phyloP scores from a whole-genome alignment of 37 sponge, comb jelly and placozoan species.

The Cliona cf. orientalis region DNA sequence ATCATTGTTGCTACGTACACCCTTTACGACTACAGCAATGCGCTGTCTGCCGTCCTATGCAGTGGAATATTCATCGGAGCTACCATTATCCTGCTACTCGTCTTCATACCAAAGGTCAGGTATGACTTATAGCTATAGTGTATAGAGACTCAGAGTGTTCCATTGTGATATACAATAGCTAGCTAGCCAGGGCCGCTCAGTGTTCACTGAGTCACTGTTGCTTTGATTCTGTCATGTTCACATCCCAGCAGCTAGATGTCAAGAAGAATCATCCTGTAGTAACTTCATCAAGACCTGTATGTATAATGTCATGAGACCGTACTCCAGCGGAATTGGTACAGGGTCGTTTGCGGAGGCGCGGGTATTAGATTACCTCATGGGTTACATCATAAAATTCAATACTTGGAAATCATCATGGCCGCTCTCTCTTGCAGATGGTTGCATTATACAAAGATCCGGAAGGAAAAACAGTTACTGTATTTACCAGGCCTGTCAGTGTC shows the following conservation, averaged over 20 bases:
- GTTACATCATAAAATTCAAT: too few relatives aligned
- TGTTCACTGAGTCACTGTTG: not conserved
- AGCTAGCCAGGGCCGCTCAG: not conserved
- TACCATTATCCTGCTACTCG: conserved; percentile 47
- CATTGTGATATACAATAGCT: too few relatives aligned
- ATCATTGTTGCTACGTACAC: conserved; percentile 23
- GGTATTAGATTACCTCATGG: too few relatives aligned
- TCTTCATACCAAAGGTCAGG: conserved; percentile 56
- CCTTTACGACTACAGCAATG: conserved; percentile 34
- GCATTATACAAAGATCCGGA: not conserved
- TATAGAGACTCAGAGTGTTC: not conserved
- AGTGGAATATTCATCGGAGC: conserved; percentile 22
- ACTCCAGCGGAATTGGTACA: too few relatives aligned
- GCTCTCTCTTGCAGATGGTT: not conserved
- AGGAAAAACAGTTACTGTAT: too few relatives aligned
- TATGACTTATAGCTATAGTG: not conserved
- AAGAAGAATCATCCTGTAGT: too few relatives aligned
- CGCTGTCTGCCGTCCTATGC: conserved; percentile 5
- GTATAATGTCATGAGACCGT: too few relatives aligned
- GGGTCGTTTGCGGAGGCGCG: too few relatives aligned
- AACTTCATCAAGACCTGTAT: too few relatives aligned
- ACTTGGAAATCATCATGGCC: not conserved
- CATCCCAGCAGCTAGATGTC: too few relatives aligned
- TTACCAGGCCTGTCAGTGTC: too few relatives aligned
- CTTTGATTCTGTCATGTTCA: not conserved